phyloP scores from a whole-genome alignment of 2,113 vertebrate genomes.

The Plecturocebus donacophilus region DNA sequence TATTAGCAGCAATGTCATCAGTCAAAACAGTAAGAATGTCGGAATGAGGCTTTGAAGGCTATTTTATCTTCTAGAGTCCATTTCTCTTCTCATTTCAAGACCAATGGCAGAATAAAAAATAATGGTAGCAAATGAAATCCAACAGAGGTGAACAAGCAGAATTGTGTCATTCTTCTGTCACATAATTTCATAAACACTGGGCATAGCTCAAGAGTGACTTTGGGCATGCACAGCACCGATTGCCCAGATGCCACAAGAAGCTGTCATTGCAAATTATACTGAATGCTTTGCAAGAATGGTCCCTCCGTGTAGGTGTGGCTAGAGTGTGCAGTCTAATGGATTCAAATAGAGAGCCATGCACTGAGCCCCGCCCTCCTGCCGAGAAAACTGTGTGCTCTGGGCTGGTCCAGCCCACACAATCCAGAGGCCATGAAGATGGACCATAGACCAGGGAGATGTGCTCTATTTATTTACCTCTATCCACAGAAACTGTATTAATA shows the following conservation, averaged over 20 bases:
- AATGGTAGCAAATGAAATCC: background rate
- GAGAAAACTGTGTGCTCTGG: background rate
- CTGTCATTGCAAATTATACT: background rate
- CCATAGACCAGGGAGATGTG: rapidly evolving
- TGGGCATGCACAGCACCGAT: background rate
- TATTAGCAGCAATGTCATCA: slow-evolving; percentile 58
- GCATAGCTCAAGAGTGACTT: background rate
- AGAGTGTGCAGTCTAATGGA: background rate
- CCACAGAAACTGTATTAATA: background rate
- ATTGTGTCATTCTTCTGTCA: background rate
- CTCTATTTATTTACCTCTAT: background rate
- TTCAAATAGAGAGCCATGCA: background rate
- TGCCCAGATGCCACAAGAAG: background rate
- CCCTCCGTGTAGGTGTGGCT: background rate
- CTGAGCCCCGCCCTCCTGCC: background rate
- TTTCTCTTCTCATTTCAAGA: slow-evolving; percentile 50
- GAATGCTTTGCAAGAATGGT: background rate
- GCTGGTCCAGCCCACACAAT: background rate
- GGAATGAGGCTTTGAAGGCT: slow-evolving; percentile 14
- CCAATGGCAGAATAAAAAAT: slow-evolving; percentile 14
- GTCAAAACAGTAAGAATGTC: slow-evolving; percentile 48
- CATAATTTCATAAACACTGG: background rate
- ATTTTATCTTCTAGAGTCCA: slow-evolving; percentile 37
- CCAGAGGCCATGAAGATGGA: background rate
- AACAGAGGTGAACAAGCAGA: slow-evolving; percentile 8